phyloP scores from a whole-genome alignment of 2,113 vertebrate genomes.

The Aegithalos caudatus region DNA sequence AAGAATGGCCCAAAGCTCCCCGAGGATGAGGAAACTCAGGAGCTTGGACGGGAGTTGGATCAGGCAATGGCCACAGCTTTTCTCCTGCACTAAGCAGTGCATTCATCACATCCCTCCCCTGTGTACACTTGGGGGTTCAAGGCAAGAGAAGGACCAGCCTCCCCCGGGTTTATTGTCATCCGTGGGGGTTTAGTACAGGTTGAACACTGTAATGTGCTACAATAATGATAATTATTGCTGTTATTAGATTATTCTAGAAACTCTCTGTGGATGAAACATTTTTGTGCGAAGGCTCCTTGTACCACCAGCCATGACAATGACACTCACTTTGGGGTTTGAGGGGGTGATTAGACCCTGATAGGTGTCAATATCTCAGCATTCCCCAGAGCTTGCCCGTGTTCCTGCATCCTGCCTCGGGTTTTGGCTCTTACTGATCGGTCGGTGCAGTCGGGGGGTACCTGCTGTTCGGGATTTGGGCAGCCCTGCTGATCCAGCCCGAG shows the following conservation, averaged over 20 bases:
- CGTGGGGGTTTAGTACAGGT: neutral
- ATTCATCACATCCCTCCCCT: neutral
- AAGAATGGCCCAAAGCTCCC: neutral
- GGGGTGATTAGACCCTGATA: neutral
- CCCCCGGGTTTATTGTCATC: neutral
- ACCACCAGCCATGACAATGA: neutral
- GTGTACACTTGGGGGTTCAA: rapidly evolving
- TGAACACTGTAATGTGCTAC: neutral
- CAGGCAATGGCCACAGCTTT: neutral
- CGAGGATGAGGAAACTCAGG: neutral
- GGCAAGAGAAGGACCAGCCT: neutral
- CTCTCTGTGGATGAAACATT: neutral
- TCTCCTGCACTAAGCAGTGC: neutral
- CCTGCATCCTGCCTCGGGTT: rapidly evolving
- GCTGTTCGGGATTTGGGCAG: neutral
- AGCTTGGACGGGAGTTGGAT: neutral
- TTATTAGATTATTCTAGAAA: neutral
- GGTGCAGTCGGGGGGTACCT: neutral
- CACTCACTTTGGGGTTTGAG: neutral
- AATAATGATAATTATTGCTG: neutral
- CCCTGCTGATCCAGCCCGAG: neutral
- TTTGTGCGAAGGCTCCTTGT: neutral
- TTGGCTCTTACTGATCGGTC: neutral
- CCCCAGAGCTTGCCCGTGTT: neutral
- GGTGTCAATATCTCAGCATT: neutral